These are phyloP conservation scores for Agapornis canus DNA, from an alignment of 2,797 vertebrate species.

Conservation along the genomic window DNA sequence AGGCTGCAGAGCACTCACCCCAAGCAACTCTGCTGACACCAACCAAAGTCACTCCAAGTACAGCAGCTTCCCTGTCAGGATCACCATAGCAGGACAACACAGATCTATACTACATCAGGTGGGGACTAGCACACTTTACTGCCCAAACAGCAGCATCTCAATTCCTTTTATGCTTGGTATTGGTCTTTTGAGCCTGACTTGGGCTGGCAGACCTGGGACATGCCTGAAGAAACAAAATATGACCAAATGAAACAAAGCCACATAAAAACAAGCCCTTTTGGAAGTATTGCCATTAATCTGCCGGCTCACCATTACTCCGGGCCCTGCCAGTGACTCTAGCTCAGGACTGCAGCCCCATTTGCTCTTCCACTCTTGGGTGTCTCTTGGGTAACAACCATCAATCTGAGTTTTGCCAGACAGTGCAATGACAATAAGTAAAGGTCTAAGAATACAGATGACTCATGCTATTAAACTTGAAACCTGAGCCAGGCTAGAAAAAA, in stretches of 20 bases:
- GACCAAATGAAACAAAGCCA: not conserved
- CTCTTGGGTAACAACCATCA: constrained; percentile 48
- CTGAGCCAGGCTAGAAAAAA: constrained; percentile 52
- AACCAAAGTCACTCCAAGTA: not conserved
- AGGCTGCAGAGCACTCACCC: not conserved
- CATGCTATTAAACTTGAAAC: constrained; percentile 57
- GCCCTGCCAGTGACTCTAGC: not conserved
- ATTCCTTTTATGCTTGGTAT: not conserved
- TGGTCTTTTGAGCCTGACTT: not conserved
- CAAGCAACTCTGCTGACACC: not conserved
- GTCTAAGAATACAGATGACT: constrained; percentile 67
- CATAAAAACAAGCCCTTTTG: rapidly evolving
- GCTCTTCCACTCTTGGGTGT: constrained; percentile 13
- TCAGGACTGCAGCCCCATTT: constrained; percentile 32
- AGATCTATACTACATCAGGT: not conserved
- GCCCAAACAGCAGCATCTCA: not conserved
- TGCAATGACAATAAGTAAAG: constrained; percentile 69
- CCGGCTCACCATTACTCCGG: not conserved
- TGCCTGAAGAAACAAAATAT: not conserved
- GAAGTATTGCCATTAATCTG: not conserved
- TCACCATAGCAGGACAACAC: not conserved
- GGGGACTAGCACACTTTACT: not conserved
- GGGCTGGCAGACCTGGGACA: not conserved
- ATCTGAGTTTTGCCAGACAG: constrained; percentile 58
- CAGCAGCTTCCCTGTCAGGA: not conserved